Percentiles rank a stretch among this genome's conserved stretches.
Evolutionary conservation across 2,888 invertebrate genomes (phyloP).

Genomic region (Stenodema calcarata): DNA sequence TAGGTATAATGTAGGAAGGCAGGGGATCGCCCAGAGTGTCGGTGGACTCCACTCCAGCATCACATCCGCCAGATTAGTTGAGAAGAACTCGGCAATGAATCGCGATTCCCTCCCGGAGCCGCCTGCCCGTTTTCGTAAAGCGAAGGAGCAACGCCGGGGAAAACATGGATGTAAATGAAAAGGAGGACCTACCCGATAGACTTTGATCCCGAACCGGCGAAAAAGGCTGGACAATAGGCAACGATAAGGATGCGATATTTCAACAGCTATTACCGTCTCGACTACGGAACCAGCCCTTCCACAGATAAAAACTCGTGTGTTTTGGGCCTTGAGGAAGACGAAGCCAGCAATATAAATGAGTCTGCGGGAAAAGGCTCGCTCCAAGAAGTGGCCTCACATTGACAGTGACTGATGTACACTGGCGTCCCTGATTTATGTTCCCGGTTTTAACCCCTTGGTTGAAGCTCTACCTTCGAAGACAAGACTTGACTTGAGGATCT

Average conservation of each 20-base stretch:
- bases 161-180: conserved; percentile 24
- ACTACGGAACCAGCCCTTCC: not conserved
- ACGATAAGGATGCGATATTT: conserved; percentile 31
- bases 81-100: not conserved
- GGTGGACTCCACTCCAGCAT: too few relatives aligned
- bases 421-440: conserved; percentile 42
- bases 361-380: not conserved
- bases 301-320: conserved; percentile 31
- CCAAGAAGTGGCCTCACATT: not conserved
- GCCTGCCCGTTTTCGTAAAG: not conserved
- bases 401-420: conserved; percentile 47
- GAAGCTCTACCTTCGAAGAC: conserved; percentile 1
- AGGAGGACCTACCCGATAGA: conserved; percentile 15
- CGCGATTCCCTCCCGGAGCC: not conserved
- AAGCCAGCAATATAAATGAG: conserved; percentile 46
- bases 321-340: conserved; percentile 21
- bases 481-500: not conserved
- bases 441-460: not conserved
- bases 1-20: too few relatives aligned
- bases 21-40: too few relatives aligned
- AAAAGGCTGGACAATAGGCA: conserved; percentile 8
- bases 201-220: conserved; percentile 27
- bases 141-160: not conserved
- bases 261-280: conserved; percentile 32
- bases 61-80: too few relatives aligned